Percentiles rank a stretch among this genome's conserved stretches.
phyloP scores from a whole-genome alignment of 2,797 vertebrate genomes.

The Nyctibius grandis region DNA sequence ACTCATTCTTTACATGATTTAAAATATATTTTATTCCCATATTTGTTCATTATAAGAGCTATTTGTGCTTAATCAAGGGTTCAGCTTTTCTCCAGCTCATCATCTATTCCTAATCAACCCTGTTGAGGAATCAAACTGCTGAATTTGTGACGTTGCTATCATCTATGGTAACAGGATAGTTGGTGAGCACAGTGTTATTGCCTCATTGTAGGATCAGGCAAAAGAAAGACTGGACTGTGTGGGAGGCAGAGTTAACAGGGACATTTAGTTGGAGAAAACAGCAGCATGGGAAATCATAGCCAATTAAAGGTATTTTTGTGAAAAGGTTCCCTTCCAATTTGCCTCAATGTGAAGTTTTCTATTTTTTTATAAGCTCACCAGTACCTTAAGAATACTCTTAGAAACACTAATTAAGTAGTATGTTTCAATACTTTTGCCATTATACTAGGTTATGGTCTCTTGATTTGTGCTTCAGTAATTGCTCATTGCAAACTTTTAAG shows the following conservation, averaged over 20 bases:
- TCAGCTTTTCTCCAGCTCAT: conserved; percentile 32
- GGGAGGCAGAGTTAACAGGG: background rate
- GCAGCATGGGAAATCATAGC: background rate
- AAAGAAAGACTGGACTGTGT: background rate
- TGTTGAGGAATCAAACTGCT: conserved; percentile 28
- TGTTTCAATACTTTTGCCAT: background rate
- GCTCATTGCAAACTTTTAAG: background rate
- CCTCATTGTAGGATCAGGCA: background rate
- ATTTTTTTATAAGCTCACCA: background rate
- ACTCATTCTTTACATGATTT: background rate
- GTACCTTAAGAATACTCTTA: background rate
- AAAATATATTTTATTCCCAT: background rate
- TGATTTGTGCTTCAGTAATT: background rate
- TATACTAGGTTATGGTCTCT: background rate
- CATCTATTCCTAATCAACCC: conserved; percentile 49
- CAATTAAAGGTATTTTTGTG: conserved; percentile 17
- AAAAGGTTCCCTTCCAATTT: background rate
- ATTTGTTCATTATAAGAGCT: conserved; percentile 22
- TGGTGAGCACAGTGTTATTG: conserved; percentile 12
- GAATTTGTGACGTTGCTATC: conserved; percentile 35
- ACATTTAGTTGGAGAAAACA: background rate
- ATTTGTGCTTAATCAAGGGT: conserved; percentile 53
- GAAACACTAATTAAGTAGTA: background rate
- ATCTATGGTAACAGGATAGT: conserved; percentile 49
- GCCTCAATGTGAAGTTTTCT: background rate